These are phyloP conservation scores for Diplogasteroides magnus DNA, from an alignment of 1,140 invertebrate species.

Conservation along the genomic window DNA sequence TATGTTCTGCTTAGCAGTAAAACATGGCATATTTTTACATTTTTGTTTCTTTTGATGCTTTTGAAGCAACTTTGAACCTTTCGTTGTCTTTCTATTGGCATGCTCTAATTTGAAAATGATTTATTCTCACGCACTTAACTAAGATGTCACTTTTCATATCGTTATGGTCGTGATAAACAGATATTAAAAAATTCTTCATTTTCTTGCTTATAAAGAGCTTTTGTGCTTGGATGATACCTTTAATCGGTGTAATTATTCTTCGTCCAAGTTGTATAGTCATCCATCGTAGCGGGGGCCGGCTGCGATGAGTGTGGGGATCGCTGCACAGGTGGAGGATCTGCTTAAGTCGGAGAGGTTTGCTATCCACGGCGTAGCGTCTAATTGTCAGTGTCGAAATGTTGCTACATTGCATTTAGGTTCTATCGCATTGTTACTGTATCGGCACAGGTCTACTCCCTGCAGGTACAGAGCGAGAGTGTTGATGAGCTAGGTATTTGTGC, in stretches of 20 bases:
- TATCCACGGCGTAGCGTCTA: neutral
- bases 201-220: neutral
- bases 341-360: neutral
- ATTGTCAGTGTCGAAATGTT: neutral
- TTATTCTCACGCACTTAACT: too few relatives aligned
- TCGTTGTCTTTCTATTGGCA: too few relatives aligned
- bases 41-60: too few relatives aligned
- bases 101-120: too few relatives aligned
- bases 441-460: neutral
- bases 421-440: neutral
- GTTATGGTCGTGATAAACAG: neutral
- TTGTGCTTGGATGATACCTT: neutral
- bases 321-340: neutral
- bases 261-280: neutral
- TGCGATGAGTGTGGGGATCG: neutral
- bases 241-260: neutral
- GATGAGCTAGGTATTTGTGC: too few relatives aligned
- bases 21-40: too few relatives aligned
- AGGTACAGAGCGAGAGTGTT: too few relatives aligned
- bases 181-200: too few relatives aligned
- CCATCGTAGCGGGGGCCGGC: neutral
- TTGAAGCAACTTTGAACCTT: too few relatives aligned
- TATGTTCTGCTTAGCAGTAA: too few relatives aligned
- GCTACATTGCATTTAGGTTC: neutral
- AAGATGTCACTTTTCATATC: neutral